Evolutionary conservation across 2,113 vertebrate genomes (phyloP), one percentile per base, ranked within the genome.

Genomic region (pig (Sus scrofa)): DNA sequence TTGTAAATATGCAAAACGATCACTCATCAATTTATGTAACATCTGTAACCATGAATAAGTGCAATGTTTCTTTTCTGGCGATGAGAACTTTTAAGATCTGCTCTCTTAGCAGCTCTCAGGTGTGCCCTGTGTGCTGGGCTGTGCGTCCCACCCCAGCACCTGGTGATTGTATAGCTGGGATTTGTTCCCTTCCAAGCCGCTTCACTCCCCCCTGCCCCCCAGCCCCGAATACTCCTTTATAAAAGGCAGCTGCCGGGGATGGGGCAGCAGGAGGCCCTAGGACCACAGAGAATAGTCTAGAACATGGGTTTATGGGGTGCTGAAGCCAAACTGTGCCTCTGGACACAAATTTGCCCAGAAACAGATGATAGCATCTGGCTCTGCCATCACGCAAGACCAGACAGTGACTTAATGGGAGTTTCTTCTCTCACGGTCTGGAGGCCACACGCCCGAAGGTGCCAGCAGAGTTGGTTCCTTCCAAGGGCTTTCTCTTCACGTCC

Each of bases 361-460:
- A 10, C 83, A 4, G 13, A 27, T 9, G 0, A 2, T 10, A 5
- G 34, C 3, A 6, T 79, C 27, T 2, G 54, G 6, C 34, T 20
- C 50, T 6, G n/a, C 27, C 0, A 0, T 52, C 19, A 56, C 1
- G 2, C 14, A 22, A 30, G 3, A 4, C 34, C 32, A 6, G 16
- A 2, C 6, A 0, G 16, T 54, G 34, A 32, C 34, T 19, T 22
- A 30, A 30, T 19, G 1, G 54, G 63, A 2, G 13, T 0, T 2
- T 0, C 3, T 22, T 15, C 52, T 16, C 27, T 34, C 20, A 0
- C 18, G 8, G 27, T 10, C 50, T 16, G 13, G 56, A 7, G 26
- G 20, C 60, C 22, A 1, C 58, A 7, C 0, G 6, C 16, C 2
- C 1, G 0, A 27, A 39, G 26, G 19, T 2, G 1, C 7, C 15